A percentile compares a stretch with the other conserved stretches of the same genome.
These are phyloP conservation scores for Premnoplex brunnescens DNA, from an alignment of 2,797 vertebrate genomes.

Conservation along the genomic window DNA sequence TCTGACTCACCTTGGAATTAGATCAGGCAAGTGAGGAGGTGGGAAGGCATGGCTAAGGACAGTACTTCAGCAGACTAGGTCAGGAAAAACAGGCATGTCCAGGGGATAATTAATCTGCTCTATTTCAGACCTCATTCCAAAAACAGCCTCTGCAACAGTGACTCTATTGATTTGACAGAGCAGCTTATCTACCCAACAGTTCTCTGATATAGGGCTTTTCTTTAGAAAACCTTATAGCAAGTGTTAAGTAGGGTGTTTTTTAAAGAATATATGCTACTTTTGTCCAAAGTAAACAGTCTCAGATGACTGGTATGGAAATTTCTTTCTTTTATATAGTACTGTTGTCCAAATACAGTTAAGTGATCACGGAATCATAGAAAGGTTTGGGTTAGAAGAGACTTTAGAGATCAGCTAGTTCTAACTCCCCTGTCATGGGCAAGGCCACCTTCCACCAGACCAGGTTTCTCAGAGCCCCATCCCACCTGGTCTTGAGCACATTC, in stretches of 20 bases:
- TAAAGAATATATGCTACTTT: neutral
- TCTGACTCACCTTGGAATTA: conserved; percentile 45
- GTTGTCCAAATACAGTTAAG: neutral
- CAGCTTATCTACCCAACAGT: neutral
- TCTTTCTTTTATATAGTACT: neutral
- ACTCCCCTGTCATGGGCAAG: neutral
- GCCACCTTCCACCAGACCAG: neutral
- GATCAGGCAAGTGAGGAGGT: neutral
- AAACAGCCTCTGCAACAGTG: neutral
- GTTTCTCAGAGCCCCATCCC: neutral
- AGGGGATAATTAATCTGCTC: neutral
- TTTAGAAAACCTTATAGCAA: neutral
- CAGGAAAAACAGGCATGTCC: conserved; percentile 9
- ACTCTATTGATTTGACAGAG: neutral
- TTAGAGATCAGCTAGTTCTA: neutral
- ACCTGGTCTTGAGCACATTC: neutral
- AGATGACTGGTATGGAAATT: neutral
- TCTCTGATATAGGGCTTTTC: neutral
- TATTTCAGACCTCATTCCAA: neutral
- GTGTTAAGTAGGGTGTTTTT: neutral
- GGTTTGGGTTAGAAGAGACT: neutral
- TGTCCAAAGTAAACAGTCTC: neutral
- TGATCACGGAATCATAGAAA: neutral
- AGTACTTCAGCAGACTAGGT: neutral
- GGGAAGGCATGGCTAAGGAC: neutral